A percentile compares a stretch with the other conserved stretches of the same genome.
phyloP scores from a whole-genome alignment of 2,888 invertebrate species.

The Agrochola litura region DNA sequence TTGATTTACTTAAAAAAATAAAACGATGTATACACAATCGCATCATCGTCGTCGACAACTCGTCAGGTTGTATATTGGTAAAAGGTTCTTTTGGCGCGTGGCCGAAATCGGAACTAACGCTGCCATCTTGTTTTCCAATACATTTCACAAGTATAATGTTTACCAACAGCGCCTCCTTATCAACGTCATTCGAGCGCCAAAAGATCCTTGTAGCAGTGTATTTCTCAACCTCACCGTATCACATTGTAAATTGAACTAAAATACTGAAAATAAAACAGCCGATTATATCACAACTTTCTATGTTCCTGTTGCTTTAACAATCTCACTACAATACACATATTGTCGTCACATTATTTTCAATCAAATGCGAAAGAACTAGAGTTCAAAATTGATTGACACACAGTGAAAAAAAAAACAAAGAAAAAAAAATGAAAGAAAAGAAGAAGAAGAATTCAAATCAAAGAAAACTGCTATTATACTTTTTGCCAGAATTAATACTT shows the following conservation, averaged over 20 bases:
- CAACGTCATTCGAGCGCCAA: background rate
- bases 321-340: constrained; percentile 24
- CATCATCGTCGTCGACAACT: background rate
- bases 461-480: background rate
- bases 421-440: too few species aligned
- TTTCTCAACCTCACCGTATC: background rate
- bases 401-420: too few species aligned
- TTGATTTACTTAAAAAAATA: background rate
- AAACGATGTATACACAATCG: background rate
- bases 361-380: constrained; percentile 6
- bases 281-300: constrained; percentile 42
- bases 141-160: background rate
- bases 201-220: background rate
- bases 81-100: background rate
- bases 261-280: constrained; percentile 59
- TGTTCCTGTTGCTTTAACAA: background rate
- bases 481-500: background rate
- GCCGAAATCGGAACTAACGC: background rate
- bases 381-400: constrained; percentile 15
- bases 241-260: constrained; percentile 33
- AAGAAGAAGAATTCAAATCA: background rate
- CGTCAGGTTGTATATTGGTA: background rate
- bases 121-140: background rate
- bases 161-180: background rate
- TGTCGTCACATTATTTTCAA: constrained; percentile 27